Percentiles rank a stretch among this genome's conserved stretches.
Evolutionary conservation across 2,888 invertebrate species (phyloP).

Genomic region (Ypsolopha scabrella): DNA sequence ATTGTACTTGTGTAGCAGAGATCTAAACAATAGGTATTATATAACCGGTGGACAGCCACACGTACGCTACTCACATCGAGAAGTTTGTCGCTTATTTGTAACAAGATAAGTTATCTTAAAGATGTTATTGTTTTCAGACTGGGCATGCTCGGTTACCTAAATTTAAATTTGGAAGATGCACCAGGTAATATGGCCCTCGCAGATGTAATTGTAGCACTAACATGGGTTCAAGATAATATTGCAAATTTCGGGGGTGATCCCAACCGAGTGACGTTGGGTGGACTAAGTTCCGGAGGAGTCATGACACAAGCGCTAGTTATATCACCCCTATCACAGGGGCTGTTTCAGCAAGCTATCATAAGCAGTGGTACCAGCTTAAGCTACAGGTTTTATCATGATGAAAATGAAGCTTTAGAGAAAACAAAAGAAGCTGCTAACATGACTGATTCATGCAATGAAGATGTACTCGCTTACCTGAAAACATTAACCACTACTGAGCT

Average conservation of each 20-base stretch:
- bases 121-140: constrained; percentile 14
- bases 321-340: constrained; percentile 16
- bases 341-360: constrained; percentile 7
- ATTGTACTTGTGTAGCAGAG: no score
- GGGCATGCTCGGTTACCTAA: constrained; percentile 20
- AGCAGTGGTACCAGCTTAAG: constrained; percentile 9
- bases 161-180: constrained; percentile 13
- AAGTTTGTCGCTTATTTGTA: no score
- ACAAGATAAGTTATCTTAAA: no score
- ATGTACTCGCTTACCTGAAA: constrained; percentile 4
- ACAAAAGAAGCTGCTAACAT: not conserved
- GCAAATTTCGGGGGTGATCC: constrained; percentile 16
- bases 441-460: not conserved
- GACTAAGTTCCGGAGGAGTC: constrained; percentile 20
- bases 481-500: constrained; percentile 1
- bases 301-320: constrained; percentile 18
- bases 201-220: constrained; percentile 15
- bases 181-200: constrained; percentile 20
- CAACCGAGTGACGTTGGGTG: constrained; percentile 15
- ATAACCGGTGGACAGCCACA: no score
- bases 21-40: no score
- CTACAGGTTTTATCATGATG: constrained; percentile 6
- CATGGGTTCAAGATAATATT: constrained; percentile 17
- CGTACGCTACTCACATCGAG: no score
- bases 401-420: not conserved